These are phyloP conservation scores for Druceiella hillmani DNA, from an alignment of 2,888 invertebrate species.

Conservation along the genomic window DNA sequence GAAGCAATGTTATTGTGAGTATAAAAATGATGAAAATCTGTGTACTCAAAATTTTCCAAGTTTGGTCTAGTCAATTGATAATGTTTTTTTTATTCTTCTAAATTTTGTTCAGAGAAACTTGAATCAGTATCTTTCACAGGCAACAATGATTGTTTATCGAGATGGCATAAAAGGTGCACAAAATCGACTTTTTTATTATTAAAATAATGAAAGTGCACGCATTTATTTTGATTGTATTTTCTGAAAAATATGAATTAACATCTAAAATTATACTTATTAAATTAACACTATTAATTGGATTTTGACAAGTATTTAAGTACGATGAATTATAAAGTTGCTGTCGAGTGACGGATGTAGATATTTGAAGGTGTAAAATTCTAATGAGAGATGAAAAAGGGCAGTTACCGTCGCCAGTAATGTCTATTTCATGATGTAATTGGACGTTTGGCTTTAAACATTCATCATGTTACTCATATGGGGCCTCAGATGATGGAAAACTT, in stretches of 20 bases:
- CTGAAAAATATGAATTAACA: slow-evolving; percentile 1
- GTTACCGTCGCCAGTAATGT: slow-evolving; percentile 3
- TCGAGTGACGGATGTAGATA: not conserved
- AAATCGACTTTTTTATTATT: too few species aligned
- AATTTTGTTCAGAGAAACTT: too few species aligned
- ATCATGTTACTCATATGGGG: slow-evolving; percentile 5
- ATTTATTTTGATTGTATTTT: slow-evolving; percentile 3
- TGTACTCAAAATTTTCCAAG: too few species aligned
- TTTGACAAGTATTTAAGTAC: not conserved
- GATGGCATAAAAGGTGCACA: too few species aligned
- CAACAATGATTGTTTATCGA: too few species aligned
- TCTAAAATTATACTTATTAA: not conserved
- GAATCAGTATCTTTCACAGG: too few species aligned
- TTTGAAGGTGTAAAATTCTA: slow-evolving; percentile 5
- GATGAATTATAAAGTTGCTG: slow-evolving; percentile 1
- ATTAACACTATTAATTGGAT: not conserved
- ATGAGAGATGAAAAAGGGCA: slow-evolving; percentile 4
- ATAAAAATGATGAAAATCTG: too few species aligned
- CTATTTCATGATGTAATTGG: slow-evolving; percentile 2
- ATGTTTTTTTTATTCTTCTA: too few species aligned
- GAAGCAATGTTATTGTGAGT: too few species aligned
- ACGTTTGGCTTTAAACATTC: slow-evolving; percentile 5
- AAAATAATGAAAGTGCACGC: slow-evolving; percentile 3
- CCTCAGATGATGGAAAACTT: slow-evolving; percentile 1
- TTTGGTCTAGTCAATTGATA: too few species aligned